Conservation (phyloP, 1,140 invertebrate species). For the Bilobella aurantiaca region DNA sequence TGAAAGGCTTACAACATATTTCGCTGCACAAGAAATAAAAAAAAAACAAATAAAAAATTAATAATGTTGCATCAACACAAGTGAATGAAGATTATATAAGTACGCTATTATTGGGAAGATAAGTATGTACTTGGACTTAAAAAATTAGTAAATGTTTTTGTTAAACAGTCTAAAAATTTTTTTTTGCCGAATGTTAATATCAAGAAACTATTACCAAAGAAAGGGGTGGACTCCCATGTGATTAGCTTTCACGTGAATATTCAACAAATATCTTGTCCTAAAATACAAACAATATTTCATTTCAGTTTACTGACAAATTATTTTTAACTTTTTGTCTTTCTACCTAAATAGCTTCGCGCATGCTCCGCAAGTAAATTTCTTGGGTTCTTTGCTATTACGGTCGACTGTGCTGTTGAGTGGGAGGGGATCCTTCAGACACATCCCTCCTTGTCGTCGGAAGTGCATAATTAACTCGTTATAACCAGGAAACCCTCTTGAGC, state of each 20-base stretch:
- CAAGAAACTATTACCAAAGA: background rate
- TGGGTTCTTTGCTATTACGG: background rate
- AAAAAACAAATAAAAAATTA: background rate
- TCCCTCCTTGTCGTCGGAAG: background rate
- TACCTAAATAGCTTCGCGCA: background rate
- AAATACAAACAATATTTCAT: background rate
- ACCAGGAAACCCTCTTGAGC: background rate
- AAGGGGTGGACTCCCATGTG: background rate
- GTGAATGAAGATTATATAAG: too few species aligned
- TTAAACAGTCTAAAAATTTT: background rate
- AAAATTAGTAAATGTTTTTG: background rate
- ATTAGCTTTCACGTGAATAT: background rate
- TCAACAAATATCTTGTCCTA: background rate
- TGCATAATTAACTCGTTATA: background rate
- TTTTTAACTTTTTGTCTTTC: background rate
- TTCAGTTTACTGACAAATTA: background rate
- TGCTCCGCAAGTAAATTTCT: background rate
- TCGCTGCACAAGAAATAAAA: background rate
- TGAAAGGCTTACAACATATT: background rate
- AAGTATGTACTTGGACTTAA: too few species aligned
- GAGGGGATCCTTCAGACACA: background rate
- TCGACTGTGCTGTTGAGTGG: background rate
- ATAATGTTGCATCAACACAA: too few species aligned
- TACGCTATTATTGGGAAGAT: too few species aligned
- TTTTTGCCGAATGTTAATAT: too few species aligned